Conservation (phyloP, 2,113 vertebrate species). For the Pelusios castaneus region DNA sequence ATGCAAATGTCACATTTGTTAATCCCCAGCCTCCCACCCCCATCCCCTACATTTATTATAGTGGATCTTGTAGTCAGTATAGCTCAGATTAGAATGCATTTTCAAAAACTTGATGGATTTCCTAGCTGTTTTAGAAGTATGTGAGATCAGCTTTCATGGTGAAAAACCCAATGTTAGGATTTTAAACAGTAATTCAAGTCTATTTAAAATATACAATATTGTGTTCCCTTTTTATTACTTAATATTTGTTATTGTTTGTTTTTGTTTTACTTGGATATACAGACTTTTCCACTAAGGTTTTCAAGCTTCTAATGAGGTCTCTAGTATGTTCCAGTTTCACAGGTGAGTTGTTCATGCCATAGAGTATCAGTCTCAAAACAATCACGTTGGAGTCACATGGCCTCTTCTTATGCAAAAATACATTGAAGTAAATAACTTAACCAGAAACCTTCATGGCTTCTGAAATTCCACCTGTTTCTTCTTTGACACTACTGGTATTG, state of each 20-base stretch:
- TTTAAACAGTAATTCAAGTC: neutral
- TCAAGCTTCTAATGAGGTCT: neutral
- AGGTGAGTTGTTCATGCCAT: neutral
- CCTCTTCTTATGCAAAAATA: neutral
- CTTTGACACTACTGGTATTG: neutral
- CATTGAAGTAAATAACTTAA: neutral
- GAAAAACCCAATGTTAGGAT: neutral
- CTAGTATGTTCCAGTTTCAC: neutral
- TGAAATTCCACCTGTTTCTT: neutral
- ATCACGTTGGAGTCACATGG: accelerated
- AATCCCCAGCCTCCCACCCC: neutral
- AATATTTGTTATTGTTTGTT: neutral
- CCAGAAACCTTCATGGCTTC: neutral
- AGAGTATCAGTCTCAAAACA: neutral
- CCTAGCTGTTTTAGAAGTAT: neutral
- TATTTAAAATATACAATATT: neutral
- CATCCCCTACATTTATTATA: neutral
- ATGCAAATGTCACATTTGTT: neutral
- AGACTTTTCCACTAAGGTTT: neutral
- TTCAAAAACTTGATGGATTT: constrained; percentile 37
- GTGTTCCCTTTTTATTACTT: neutral
- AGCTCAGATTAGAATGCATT: neutral
- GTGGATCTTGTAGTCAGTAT: neutral
- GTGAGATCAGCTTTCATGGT: neutral
- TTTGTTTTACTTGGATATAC: neutral